phyloP scores from a whole-genome alignment of 1,140 invertebrate species.

The Pseudomyrmex cubaensis region DNA sequence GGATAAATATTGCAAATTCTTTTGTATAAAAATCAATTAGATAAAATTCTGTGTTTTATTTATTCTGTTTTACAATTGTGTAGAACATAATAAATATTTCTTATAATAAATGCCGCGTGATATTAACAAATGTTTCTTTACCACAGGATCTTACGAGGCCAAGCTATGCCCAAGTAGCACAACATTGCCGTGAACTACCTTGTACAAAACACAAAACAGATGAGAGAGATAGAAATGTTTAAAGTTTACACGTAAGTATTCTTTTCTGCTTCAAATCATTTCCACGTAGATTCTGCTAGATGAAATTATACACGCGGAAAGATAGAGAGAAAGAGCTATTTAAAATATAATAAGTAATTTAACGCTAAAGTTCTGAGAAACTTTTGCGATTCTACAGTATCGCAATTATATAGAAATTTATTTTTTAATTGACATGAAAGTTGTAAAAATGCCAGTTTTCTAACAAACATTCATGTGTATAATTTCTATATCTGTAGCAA shows the following conservation, averaged over 20 bases:
- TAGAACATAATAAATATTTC: neutral
- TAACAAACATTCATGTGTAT: neutral
- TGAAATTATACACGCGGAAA: neutral
- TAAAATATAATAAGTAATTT: neutral
- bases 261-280: neutral
- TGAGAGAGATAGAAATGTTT: conserved; percentile 83
- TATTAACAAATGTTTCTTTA: conserved; percentile 57
- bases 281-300: neutral
- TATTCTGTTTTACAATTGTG: neutral
- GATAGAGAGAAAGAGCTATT: neutral
- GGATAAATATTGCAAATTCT: neutral
- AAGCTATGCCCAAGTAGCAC: conserved; percentile 94
- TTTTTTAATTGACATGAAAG: neutral
- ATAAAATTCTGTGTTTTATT: neutral
- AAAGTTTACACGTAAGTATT: conserved; percentile 81
- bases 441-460: neutral
- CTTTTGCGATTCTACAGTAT: too few relatives aligned
- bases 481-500: conserved; percentile 2
- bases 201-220: conserved; percentile 85
- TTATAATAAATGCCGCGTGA: neutral
- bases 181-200: conserved; percentile 88
- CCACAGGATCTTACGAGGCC: conserved; percentile 87
- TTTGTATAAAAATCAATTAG: neutral
- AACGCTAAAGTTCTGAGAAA: neutral
- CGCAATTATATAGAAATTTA: too few relatives aligned